Base-by-base conservation (phyloP, 2,888 invertebrate genomes). In the Amphipyra berbera region DNA sequence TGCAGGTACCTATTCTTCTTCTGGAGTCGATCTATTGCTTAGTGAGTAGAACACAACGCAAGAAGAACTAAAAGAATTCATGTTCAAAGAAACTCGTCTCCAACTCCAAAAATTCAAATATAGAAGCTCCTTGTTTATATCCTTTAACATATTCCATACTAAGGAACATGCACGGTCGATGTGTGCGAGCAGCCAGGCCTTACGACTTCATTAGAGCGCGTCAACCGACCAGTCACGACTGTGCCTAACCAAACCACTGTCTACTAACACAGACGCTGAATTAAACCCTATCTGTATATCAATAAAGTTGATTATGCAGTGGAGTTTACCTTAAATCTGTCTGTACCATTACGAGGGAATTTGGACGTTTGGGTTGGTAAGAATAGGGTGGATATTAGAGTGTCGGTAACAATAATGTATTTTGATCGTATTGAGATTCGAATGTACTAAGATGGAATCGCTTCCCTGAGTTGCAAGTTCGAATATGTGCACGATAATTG, bases 171-270 rank as follows among this genome's bases (percentile, higher is more conserved):
- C 53, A 52, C 61, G 47, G 61, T 68, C 69, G 68, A 70, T 66
- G 67, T 77, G 77, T 75, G 79, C 75, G 82, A 83, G 83, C 79
- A 67, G 44, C 58, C 68, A 58, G 55, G 73, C 81, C 88, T 87
- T 90, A 92, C 91, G 90, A 89, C 92, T 92, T 91, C 91, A 92
- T 91, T 92, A 92, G 90, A 79, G 75, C 83, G 86, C 87, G 88
- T 89, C 89, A 90, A 90, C 80, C 86, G 86, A 59, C 82, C 83
- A 82, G 91, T 92, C 92, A 92, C 92, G 92, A 92, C 74, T 82
- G 63, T 77, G 63, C 78, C 75, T 74, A 71, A 76, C 75, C 70
- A 63, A 73, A 59, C 62, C 64, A 72, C 62, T 53, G 68, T 56
- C 65, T 48, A 41, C 37, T 56, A 47, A 12, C 45, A 56, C 49